Percentiles rank a stretch among this genome's conserved stretches.
These are phyloP conservation scores for Dolomedes plantarius DNA, from an alignment of 2,888 invertebrate genomes.

Conservation along the genomic window DNA sequence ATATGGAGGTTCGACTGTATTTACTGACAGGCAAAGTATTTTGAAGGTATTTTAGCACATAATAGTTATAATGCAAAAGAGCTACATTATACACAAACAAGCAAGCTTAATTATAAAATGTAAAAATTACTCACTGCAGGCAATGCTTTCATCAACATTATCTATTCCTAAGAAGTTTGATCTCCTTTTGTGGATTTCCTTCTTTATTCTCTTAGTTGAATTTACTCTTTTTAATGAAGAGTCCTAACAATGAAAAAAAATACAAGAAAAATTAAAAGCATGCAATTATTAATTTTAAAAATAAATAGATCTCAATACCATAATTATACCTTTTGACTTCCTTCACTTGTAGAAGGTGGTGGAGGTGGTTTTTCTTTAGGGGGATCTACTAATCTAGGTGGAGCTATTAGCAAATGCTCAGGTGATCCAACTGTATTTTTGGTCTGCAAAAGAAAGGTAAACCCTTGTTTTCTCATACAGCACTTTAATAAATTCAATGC, in stretches of 20 bases:
- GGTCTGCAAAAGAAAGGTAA: neutral
- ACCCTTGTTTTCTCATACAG: no score
- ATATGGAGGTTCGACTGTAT: no score
- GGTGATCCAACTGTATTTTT: slow-evolving; percentile 11
- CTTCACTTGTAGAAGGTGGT: slow-evolving; percentile 82
- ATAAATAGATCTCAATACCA: no score
- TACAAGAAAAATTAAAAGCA: neutral
- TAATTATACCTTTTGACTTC: slow-evolving; percentile 76
- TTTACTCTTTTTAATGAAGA: slow-evolving; percentile 75
- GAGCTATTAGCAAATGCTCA: slow-evolving; percentile 77
- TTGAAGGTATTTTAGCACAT: no score
- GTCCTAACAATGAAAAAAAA: slow-evolving; percentile 13
- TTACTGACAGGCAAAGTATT: no score
- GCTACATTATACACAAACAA: no score
- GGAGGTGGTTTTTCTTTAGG: slow-evolving; percentile 92
- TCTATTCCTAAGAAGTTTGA: slow-evolving; percentile 91
- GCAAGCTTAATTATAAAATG: slow-evolving; percentile 67
- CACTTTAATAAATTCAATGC: no score
- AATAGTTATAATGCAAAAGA: no score
- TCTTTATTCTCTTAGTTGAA: slow-evolving; percentile 86
- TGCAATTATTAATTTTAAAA: no score
- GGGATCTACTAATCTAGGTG: slow-evolving; percentile 83
- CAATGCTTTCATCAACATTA: slow-evolving; percentile 75
- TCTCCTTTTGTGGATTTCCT: slow-evolving; percentile 88
- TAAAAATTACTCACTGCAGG: slow-evolving; percentile 33